Conservation (phyloP, 2,797 vertebrate species). For the Psittacula echo region DNA sequence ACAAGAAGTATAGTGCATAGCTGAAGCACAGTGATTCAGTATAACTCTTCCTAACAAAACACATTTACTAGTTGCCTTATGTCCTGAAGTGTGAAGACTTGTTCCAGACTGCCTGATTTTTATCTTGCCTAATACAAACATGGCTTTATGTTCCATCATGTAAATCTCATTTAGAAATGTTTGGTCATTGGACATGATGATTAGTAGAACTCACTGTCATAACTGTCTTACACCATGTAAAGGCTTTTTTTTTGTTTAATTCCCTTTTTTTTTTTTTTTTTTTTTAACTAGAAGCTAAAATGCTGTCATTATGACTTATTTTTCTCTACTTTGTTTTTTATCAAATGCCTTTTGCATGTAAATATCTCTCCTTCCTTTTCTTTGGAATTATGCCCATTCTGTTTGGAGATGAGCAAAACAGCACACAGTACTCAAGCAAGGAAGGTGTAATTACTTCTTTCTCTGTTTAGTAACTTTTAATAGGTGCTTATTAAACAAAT, state of each 20-base stretch:
- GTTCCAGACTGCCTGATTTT: not conserved
- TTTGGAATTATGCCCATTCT: not conserved
- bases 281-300: not conserved
- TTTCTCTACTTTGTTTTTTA: not conserved
- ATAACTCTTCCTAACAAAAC: not conserved
- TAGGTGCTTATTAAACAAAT: slow-evolving; percentile 20
- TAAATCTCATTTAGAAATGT: not conserved
- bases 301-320: not conserved
- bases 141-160: not conserved
- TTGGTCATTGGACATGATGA: not conserved
- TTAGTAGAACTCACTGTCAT: not conserved
- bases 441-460: slow-evolving; percentile 7
- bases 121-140: not conserved
- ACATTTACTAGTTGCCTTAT: not conserved
- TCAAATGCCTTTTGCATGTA: not conserved
- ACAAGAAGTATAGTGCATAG: not conserved
- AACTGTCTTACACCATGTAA: not conserved
- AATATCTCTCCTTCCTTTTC: not conserved
- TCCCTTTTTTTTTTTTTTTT: not conserved
- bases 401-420: not conserved
- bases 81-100: not conserved
- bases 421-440: not conserved
- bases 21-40: not conserved
- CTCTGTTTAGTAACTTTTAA: slow-evolving; percentile 28
- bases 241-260: not conserved